Evolutionary conservation across 1,140 invertebrate species (phyloP).

Genomic region (Euura lappo): DNA sequence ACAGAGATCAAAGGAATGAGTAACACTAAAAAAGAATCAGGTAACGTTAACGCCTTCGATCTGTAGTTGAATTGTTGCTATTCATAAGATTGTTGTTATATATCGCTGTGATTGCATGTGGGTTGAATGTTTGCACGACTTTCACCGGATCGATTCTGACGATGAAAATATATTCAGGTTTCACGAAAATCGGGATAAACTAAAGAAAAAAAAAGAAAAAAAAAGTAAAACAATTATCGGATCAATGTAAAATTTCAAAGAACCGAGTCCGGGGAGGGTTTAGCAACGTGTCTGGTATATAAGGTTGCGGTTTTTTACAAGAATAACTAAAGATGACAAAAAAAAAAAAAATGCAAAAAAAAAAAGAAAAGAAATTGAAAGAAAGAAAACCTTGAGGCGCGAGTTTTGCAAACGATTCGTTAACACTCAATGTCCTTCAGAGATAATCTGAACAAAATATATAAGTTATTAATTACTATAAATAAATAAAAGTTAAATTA

Average conservation of each 20-base stretch:
- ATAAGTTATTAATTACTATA: conserved; percentile 11
- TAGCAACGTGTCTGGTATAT: conserved; percentile 31
- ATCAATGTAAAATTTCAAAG: not conserved
- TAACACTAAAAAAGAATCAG: conserved; percentile 13
- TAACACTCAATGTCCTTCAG: conserved; percentile 28
- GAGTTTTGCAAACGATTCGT: conserved; percentile 48
- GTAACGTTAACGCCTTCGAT: conserved; percentile 46
- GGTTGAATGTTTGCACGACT: conserved; percentile 22
- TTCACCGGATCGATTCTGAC: not conserved
- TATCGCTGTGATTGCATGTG: conserved; percentile 55
- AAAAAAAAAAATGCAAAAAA: conserved; percentile 25
- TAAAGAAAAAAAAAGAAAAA: not conserved
- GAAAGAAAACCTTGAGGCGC: conserved; percentile 41
- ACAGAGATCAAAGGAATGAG: conserved; percentile 6
- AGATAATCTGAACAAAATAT: not conserved
- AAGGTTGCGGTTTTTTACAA: conserved; percentile 25
- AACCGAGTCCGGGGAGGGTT: conserved; percentile 11
- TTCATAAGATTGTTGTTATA: conserved; percentile 60
- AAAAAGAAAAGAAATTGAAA: conserved; percentile 32
- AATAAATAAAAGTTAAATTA: conserved; percentile 11
- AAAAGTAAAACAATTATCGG: not conserved
- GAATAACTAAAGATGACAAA: conserved; percentile 20
- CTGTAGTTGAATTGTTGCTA: conserved; percentile 59
- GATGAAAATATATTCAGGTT: not conserved
- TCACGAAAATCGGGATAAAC: too few species aligned